Conservation (phyloP, 2,113 vertebrate species). For the Otis tarda region DNA sequence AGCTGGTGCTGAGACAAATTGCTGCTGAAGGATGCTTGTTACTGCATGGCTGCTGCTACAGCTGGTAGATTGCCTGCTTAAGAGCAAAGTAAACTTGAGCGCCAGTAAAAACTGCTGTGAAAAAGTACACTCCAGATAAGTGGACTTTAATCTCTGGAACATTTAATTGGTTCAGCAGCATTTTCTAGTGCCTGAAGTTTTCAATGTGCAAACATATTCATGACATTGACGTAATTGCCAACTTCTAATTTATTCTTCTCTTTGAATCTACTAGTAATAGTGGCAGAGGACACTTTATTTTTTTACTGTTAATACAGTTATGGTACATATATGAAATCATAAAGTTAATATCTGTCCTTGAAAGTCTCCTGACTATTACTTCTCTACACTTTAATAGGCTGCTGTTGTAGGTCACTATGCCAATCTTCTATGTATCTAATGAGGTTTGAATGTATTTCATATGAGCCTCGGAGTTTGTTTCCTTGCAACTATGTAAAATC, state of each 20-base stretch:
- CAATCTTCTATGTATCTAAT: background rate
- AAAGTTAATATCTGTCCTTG: background rate
- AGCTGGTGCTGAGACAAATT: background rate
- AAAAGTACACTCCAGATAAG: slow-evolving; percentile 34
- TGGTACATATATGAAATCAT: background rate
- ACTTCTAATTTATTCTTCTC: background rate
- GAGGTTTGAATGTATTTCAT: background rate
- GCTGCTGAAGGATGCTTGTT: background rate
- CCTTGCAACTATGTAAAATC: background rate
- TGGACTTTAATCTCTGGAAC: background rate
- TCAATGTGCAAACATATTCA: background rate
- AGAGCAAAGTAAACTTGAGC: slow-evolving; percentile 32
- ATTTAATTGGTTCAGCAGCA: slow-evolving; percentile 4
- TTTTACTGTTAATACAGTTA: background rate
- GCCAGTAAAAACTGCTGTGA: background rate
- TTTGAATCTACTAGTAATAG: background rate
- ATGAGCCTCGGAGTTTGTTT: background rate
- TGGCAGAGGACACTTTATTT: background rate
- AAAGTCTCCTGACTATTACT: background rate
- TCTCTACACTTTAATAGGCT: background rate
- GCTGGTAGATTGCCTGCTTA: background rate
- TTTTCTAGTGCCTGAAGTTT: background rate
- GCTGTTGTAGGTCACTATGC: background rate
- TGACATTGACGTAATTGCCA: background rate
- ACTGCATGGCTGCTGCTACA: background rate